Conservation (phyloP, 2,888 invertebrate species). For the Sarcophaga variegata region DNA sequence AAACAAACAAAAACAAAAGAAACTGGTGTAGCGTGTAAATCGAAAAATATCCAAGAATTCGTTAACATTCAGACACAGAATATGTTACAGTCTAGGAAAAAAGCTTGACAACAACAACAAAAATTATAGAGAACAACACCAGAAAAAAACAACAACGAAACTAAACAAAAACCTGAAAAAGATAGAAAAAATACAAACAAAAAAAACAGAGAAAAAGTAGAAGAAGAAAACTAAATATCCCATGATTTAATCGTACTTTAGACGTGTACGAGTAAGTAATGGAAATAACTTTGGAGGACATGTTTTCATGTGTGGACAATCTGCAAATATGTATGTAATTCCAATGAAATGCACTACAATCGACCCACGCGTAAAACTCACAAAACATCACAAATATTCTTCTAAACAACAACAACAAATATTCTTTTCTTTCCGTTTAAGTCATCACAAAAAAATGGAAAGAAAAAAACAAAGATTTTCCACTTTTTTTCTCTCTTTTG, state of each 20-base stretch:
- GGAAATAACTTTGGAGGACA: conserved; percentile 63
- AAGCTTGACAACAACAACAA: background rate
- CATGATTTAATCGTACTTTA: conserved; percentile 50
- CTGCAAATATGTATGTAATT: conserved; percentile 50
- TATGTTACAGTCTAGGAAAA: conserved; percentile 4
- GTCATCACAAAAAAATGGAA: background rate
- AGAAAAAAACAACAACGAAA: background rate
- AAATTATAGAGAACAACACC: conserved; percentile 7
- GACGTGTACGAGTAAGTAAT: conserved; percentile 34
- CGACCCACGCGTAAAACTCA: conserved; percentile 61
- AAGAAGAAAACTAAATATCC: conserved; percentile 16
- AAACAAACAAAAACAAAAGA: background rate
- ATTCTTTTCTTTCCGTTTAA: background rate
- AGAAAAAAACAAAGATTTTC: background rate
- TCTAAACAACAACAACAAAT: background rate
- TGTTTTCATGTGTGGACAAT: conserved; percentile 60
- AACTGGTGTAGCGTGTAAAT: conserved; percentile 36
- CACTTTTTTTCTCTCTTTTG: background rate
- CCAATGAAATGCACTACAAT: conserved; percentile 62
- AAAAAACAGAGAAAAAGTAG: conserved; percentile 9
- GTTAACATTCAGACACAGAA: conserved; percentile 48
- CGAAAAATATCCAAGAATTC: conserved; percentile 57
- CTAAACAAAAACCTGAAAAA: background rate
- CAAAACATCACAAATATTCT: conserved; percentile 27
- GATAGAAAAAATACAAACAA: background rate